phyloP scores from a whole-genome alignment of 2,888 invertebrate genomes.

The Seira ritae region DNA sequence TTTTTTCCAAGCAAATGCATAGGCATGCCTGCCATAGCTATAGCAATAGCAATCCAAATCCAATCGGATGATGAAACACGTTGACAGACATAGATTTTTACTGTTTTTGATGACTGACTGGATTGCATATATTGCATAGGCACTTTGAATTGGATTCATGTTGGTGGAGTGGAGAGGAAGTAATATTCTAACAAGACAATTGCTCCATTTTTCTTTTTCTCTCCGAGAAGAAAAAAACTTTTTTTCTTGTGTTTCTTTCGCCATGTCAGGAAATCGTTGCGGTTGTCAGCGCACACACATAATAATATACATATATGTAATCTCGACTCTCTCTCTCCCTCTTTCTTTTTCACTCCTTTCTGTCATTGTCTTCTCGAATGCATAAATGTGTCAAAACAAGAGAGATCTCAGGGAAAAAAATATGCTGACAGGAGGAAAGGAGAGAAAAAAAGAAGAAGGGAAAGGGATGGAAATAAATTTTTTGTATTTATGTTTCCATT shows the following conservation, averaged over 20 bases:
- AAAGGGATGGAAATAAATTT: background rate
- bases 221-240: background rate
- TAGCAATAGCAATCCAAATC: too few species aligned
- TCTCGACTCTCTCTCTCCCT: too few species aligned
- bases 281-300: constrained; percentile 4
- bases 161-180: background rate
- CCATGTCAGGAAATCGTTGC: background rate
- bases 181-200: background rate
- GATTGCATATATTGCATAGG: background rate
- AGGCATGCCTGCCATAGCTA: too few species aligned
- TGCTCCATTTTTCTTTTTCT: constrained; percentile 14
- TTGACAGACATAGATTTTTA: background rate
- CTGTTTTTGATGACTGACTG: constrained; percentile 2
- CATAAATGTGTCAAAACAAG: background rate
- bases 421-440: background rate
- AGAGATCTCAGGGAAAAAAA: background rate
- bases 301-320: too few species aligned
- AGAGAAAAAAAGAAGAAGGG: background rate
- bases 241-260: background rate
- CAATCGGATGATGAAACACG: background rate
- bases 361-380: background rate
- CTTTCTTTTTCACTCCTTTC: background rate
- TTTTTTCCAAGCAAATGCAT: too few species aligned
- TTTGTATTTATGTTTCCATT: too few species aligned
- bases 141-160: background rate